These are phyloP conservation scores for Stictocephala bisonia DNA, from an alignment of 2,888 invertebrate species.

Conservation along the genomic window DNA sequence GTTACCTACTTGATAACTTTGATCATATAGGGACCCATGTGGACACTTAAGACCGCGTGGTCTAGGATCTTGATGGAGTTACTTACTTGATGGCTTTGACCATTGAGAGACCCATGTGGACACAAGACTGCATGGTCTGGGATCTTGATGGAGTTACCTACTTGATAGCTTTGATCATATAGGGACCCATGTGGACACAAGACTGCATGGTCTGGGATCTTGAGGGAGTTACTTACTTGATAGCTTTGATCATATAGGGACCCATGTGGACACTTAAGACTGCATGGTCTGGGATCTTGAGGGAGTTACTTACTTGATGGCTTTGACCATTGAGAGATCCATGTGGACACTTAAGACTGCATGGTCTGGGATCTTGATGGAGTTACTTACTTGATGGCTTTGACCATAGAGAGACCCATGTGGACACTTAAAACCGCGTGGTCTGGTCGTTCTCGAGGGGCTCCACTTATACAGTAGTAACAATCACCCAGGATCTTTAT, in stretches of 20 bases:
- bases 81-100: conserved; percentile 95
- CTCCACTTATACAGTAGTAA: conserved; percentile 98
- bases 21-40: no score
- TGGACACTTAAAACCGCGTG: conserved; percentile 94
- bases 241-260: no score
- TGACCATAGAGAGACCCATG: conserved; percentile 97
- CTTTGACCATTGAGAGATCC: conserved; percentile 97
- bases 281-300: no score
- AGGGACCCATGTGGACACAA: no score
- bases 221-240: no score
- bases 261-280: no score
- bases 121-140: conserved; percentile 93
- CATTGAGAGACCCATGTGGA: conserved; percentile 97
- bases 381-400: conserved; percentile 89
- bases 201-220: no score
- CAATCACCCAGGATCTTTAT: conserved; percentile 98
- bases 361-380: conserved; percentile 76
- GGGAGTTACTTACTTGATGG: conserved; percentile 83
- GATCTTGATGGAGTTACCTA: no score
- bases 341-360: conserved; percentile 94
- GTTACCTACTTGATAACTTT: no score
- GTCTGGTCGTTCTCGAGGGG: conserved; percentile 88
- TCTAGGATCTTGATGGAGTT: neutral
- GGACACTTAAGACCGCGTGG: no score
- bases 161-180: no score